Conservation (phyloP, 2,888 invertebrate species). For the Drosophila borealis region DNA sequence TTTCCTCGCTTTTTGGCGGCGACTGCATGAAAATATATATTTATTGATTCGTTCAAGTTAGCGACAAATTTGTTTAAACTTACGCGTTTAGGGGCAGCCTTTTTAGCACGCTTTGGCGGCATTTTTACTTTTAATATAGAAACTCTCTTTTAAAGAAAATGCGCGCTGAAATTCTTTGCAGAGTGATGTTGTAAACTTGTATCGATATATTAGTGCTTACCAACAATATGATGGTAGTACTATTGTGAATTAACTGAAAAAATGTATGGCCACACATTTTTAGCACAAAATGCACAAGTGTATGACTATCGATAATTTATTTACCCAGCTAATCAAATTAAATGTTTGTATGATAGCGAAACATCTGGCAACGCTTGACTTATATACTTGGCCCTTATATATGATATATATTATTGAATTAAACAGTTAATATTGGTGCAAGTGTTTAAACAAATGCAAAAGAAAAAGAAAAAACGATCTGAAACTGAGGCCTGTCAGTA, state of each 20-base stretch:
- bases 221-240: background rate
- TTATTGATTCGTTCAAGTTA: background rate
- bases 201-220: slow-evolving; percentile 15
- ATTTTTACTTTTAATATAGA: slow-evolving; percentile 2
- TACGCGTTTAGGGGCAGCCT: slow-evolving; percentile 18
- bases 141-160: slow-evolving; percentile 11
- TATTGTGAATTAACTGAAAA: background rate
- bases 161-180: slow-evolving; percentile 18
- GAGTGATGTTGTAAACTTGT: background rate
- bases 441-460: slow-evolving; percentile 4
- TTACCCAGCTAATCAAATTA: background rate
- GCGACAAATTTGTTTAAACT: background rate
- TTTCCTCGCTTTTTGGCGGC: slow-evolving; percentile 3
- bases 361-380: slow-evolving; percentile 2
- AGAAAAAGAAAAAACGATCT: background rate
- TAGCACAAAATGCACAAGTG: background rate
- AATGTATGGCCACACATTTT: background rate
- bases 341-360: background rate
- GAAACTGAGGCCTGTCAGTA: background rate
- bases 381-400: background rate
- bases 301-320: slow-evolving; percentile 5
- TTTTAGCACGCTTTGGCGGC: slow-evolving; percentile 41
- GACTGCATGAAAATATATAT: slow-evolving; percentile 1
- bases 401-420: background rate
- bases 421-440: background rate